Conservation (phyloP, 92 coral and sea anemone genomes). For the Phenganax subtilis region DNA sequence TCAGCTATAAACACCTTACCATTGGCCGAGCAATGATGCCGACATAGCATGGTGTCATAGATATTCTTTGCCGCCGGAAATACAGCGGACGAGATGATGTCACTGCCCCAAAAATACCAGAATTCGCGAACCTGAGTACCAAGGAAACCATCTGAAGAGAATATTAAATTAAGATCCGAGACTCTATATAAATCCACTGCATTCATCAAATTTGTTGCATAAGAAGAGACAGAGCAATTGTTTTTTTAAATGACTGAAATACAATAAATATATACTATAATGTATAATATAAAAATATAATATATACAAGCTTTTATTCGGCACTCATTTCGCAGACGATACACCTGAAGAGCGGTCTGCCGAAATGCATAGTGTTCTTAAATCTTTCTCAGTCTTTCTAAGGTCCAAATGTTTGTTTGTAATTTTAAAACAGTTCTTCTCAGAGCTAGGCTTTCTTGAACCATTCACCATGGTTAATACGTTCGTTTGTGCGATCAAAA, state of each 20-base stretch:
- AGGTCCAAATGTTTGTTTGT: too few species aligned
- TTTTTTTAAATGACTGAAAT: neutral
- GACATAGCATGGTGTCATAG: conserved; percentile 11
- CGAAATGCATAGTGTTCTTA: too few species aligned
- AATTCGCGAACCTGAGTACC: conserved; percentile 87
- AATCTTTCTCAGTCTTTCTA: too few species aligned
- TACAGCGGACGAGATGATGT: conserved; percentile 69
- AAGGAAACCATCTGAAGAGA: conserved; percentile 61
- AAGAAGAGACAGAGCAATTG: neutral
- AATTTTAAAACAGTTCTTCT: too few species aligned
- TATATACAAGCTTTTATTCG: too few species aligned
- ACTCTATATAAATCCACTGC: neutral
- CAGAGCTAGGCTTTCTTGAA: too few species aligned
- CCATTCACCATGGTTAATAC: too few species aligned
- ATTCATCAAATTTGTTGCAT: neutral
- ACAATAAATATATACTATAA: neutral
- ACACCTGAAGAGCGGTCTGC: too few species aligned
- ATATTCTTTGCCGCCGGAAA: conserved; percentile 73
- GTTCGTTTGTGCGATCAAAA: too few species aligned
- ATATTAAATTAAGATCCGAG: neutral
- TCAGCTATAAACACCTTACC: neutral
- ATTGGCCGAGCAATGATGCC: neutral
- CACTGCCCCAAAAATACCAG: conserved; percentile 98
- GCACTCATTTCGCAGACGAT: too few species aligned
- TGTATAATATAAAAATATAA: too few species aligned